These are phyloP conservation scores for Cephus pulcher DNA, from an alignment of 2,888 invertebrate genomes.

Conservation along the genomic window DNA sequence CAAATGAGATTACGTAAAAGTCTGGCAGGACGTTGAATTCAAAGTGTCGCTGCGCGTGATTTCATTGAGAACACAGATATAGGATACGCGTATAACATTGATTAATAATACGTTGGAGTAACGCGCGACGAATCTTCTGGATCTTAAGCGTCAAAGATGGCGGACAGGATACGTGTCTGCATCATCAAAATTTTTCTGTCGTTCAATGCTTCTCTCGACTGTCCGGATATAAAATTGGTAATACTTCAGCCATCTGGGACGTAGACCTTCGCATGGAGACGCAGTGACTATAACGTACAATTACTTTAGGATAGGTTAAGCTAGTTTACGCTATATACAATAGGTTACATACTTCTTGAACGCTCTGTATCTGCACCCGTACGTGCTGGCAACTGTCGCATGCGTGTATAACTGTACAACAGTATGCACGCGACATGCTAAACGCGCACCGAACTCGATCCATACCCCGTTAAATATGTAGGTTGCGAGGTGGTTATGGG, in stretches of 20 bases:
- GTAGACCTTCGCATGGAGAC: not conserved
- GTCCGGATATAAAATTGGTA: not conserved
- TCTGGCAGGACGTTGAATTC: not conserved
- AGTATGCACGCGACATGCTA: slow-evolving; percentile 48
- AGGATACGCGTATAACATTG: not conserved
- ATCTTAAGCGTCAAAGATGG: not conserved
- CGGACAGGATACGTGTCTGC: not conserved
- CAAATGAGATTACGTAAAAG: not conserved
- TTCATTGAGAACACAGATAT: not conserved
- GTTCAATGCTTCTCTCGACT: not conserved
- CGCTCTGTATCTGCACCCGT: not conserved
- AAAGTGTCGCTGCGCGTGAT: not conserved
- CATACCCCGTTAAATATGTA: not conserved
- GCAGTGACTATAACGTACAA: not conserved
- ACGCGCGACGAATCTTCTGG: not conserved
- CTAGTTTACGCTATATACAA: not conserved
- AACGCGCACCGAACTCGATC: slow-evolving; percentile 48
- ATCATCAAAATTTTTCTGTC: not conserved
- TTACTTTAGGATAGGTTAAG: not conserved
- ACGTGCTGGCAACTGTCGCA: not conserved
- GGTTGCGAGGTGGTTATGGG: not conserved
- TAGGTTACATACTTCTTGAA: not conserved
- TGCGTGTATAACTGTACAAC: slow-evolving; percentile 46
- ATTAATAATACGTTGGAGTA: not conserved
- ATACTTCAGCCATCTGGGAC: not conserved